Base-by-base conservation (phyloP, 2,113 vertebrate species). In the Pteropus alecto region DNA sequence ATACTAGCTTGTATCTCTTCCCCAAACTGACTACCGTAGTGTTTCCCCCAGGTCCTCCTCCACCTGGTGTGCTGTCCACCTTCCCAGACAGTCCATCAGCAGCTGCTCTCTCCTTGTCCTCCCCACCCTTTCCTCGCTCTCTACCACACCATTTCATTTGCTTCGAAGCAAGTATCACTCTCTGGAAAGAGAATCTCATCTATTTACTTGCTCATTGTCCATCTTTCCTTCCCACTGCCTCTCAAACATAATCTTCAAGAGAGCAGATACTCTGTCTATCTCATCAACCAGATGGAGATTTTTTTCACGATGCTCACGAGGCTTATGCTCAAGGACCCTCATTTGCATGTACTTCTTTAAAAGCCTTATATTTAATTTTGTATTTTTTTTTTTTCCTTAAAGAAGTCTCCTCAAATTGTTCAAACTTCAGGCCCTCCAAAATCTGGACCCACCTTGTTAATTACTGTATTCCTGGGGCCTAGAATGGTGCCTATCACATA, bases 341-440 rank as follows among this genome's bases (percentile, higher is more conserved):
- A 35, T 9, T 60, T 60, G 33, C 12, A 79, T 2, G 16, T 10
- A 21, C 26, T 22, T 90, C 73, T 73, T 74, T 35, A 28, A 81
- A 61, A 90, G 11, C 28, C n/a, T 48, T 33, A 46, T 43, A 33
- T 38, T 77, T 95, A 56, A 76, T 71, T 82, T 87, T 41, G 9
- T 90, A 38, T 77, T 70, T 77, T 94, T 68, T 94, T 68, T 76
- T 81, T 94, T 70, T 76, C 76, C 68, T 90, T 87, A 79, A 93
- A 87, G 70, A 79, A 33, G 19, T 0, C 3, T 16, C 56, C 21
- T 61, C 38, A 90, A 28, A 35, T 87, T 95, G 11, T 81, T 81
- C 90, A 24, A 81, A 56, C 19, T 35, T 73, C 14, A 51, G 22
- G 38, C 2, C 10, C 15, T 83, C n/a, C 68, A 60, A 24, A 76